Evolutionary conservation across 1,140 invertebrate genomes (phyloP).

Genomic region (Oryctes rhinoceros): DNA sequence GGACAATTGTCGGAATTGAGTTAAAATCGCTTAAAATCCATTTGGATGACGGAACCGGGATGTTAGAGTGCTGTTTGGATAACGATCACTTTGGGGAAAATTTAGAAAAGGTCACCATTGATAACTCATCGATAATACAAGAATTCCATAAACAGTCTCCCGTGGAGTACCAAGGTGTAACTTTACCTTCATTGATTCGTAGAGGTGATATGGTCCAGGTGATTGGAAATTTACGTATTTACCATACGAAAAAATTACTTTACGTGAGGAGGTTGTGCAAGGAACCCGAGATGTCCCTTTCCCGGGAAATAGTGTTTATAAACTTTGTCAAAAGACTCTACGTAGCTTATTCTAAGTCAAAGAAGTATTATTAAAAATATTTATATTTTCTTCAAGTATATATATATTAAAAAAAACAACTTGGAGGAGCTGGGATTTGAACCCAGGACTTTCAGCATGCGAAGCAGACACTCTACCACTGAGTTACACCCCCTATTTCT

Average conservation of each 20-base stretch:
- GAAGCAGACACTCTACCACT: conserved; percentile 82
- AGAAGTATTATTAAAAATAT: neutral
- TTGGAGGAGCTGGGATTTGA: conserved; percentile 78
- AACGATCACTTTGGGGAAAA: neutral
- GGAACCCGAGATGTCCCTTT: neutral
- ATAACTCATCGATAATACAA: neutral
- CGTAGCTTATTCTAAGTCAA: neutral
- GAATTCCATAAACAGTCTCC: neutral
- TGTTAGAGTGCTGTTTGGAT: neutral
- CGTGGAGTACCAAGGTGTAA: neutral
- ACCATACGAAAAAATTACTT: neutral
- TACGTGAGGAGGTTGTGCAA: neutral
- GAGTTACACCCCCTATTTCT: conserved; percentile 72
- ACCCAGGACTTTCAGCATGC: conserved; percentile 81
- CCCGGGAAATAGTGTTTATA: neutral
- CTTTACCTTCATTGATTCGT: neutral
- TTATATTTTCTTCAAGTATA: neutral
- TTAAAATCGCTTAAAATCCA: neutral
- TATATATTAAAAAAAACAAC: conserved; percentile 9
- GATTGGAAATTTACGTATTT: neutral
- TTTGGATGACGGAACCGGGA: neutral
- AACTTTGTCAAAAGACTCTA: neutral
- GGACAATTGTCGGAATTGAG: neutral
- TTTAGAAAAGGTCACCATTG: neutral
- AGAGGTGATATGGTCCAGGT: neutral